Conservation (phyloP, 2,888 invertebrate genomes). For the Acrobeloides nanus region DNA sequence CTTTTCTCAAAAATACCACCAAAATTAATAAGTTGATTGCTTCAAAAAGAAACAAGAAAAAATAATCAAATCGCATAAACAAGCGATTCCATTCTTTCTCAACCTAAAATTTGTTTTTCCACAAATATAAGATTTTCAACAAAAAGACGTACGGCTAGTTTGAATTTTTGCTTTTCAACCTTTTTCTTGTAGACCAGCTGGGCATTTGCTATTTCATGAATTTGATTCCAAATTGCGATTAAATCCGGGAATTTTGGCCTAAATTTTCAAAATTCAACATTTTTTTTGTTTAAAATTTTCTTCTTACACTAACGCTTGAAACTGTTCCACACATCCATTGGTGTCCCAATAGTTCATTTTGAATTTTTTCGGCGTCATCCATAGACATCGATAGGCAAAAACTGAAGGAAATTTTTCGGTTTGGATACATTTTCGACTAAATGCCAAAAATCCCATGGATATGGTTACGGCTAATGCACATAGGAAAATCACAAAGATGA, state of each 20-base stretch:
- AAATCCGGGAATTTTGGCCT: constrained; percentile 23
- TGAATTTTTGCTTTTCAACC: not conserved
- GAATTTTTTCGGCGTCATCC: constrained; percentile 14
- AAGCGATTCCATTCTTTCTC: constrained; percentile 48
- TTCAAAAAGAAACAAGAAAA: constrained; percentile 45
- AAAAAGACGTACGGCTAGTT: not conserved
- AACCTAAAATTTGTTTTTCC: constrained; percentile 31
- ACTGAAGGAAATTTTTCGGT: constrained; percentile 20
- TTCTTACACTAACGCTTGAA: not conserved
- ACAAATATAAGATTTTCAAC: not conserved
- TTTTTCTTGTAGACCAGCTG: not conserved
- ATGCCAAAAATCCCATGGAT: constrained; percentile 41
- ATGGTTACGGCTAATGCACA: constrained; percentile 50
- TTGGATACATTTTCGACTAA: constrained; percentile 14
- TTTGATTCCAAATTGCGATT: constrained; percentile 21
- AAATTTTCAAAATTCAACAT: too few relatives aligned
- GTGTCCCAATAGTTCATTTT: constrained; percentile 1
- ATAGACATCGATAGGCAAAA: constrained; percentile 19
- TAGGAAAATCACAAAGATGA: constrained; percentile 44
- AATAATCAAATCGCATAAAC: constrained; percentile 43
- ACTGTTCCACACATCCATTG: not conserved
- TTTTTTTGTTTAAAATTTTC: constrained; percentile 7
- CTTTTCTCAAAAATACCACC: constrained; percentile 43
- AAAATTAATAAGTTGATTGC: constrained; percentile 41
- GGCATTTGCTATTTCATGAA: not conserved